Evolutionary conservation across 2,113 vertebrate species (phyloP).

Genomic region (Antigone vipio): DNA sequence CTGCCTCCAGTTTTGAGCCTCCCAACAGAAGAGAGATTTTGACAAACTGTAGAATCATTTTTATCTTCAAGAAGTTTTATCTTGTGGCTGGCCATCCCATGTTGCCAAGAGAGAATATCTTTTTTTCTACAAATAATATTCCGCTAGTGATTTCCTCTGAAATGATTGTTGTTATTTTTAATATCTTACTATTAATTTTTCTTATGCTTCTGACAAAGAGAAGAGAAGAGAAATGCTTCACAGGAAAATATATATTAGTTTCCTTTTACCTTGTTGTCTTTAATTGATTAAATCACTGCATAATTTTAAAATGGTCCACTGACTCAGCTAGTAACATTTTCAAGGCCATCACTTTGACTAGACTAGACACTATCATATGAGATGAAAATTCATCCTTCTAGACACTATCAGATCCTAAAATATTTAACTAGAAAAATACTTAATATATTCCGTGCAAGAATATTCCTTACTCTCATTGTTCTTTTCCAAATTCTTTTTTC

Average conservation of each 20-base stretch:
- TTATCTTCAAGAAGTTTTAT: not conserved
- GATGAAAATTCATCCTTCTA: not conserved
- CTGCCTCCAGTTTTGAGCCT: not conserved
- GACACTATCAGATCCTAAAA: not conserved
- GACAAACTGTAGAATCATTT: not conserved
- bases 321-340: not conserved
- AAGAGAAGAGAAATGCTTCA: not conserved
- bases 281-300: not conserved
- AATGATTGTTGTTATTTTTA: not conserved
- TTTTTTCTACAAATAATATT: not conserved
- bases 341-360: not conserved
- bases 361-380: not conserved
- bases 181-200: not conserved
- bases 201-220: not conserved
- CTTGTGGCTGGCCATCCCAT: not conserved
- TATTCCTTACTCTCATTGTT: not conserved
- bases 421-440: not conserved
- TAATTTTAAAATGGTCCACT: not conserved
- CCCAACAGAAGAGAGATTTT: not conserved
- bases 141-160: not conserved
- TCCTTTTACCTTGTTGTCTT: not conserved
- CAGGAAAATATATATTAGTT: not conserved
- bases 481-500: not conserved
- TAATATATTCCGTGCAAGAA: not conserved
- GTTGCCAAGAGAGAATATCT: not conserved